A percentile compares a stretch with the other conserved stretches of the same genome.
Evolutionary conservation across 2,797 vertebrate genomes (phyloP).

Genomic region (Crocidura indochinensis): DNA sequence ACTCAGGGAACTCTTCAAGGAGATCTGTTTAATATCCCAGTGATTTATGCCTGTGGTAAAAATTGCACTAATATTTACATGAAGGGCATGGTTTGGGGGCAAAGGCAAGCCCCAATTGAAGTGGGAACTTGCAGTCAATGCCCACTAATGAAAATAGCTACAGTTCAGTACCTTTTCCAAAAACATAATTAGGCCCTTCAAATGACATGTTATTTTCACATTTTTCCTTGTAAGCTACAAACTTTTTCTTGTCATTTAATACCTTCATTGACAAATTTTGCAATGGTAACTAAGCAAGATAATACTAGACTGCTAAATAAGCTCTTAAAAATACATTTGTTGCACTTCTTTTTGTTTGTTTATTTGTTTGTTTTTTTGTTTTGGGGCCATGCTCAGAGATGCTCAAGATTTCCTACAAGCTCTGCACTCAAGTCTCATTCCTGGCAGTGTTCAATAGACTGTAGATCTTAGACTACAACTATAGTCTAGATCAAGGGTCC

Average conservation of each 20-base stretch:
- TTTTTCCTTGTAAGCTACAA: constrained; percentile 65
- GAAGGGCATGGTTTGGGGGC: constrained; percentile 66
- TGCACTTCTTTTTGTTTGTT: too few species aligned
- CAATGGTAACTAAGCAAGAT: constrained; percentile 66
- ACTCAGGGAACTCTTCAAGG: constrained; percentile 68
- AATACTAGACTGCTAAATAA: background rate
- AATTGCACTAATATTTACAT: constrained; percentile 78
- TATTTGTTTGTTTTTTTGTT: too few species aligned
- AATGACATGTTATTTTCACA: constrained; percentile 72
- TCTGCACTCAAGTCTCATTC: too few species aligned
- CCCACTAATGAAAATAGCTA: constrained; percentile 77
- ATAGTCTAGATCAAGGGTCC: too few species aligned
- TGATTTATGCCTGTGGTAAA: constrained; percentile 67
- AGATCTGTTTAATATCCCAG: constrained; percentile 78
- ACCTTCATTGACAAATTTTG: constrained; percentile 30
- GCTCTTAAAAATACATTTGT: background rate
- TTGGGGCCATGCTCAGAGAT: too few species aligned
- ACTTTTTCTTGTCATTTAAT: constrained; percentile 52
- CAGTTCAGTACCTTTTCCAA: constrained; percentile 65
- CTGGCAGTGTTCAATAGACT: too few species aligned
- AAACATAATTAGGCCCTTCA: constrained; percentile 74
- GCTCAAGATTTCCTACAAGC: too few species aligned
- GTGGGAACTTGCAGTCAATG: constrained; percentile 72
- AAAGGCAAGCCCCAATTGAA: constrained; percentile 53
- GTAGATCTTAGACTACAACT: too few species aligned